Conservation (phyloP, 1,140 invertebrate genomes). For the Pantala flavescens region DNA sequence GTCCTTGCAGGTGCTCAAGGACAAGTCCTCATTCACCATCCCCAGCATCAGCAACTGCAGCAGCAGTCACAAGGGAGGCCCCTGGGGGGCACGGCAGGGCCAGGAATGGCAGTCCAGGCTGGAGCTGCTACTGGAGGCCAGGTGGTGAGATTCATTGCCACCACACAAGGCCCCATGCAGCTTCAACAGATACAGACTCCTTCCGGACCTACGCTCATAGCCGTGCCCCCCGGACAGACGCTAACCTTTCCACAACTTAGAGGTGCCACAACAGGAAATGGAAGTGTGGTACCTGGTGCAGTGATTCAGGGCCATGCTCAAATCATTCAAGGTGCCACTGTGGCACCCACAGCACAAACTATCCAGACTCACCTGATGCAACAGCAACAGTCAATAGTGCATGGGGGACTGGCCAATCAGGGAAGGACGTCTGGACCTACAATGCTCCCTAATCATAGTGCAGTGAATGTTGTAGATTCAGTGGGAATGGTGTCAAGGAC, state of each 20-base stretch:
- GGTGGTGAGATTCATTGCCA: conserved; percentile 28
- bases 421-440: neutral
- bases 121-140: conserved; percentile 17
- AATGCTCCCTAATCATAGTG: neutral
- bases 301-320: neutral
- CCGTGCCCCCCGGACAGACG: conserved; percentile 28
- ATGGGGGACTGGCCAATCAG: neutral
- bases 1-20: neutral
- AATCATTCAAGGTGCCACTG: neutral
- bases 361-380: neutral
- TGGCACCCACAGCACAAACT: neutral
- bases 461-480: neutral
- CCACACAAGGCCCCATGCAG: conserved; percentile 34
- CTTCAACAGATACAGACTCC: conserved; percentile 40
- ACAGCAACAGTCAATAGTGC: neutral
- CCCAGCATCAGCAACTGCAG: neutral
- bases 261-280: neutral
- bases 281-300: neutral
- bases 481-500: neutral
- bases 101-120: neutral
- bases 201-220: conserved; percentile 37
- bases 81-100: neutral
- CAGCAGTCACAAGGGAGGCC: neutral
- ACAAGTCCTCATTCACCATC: neutral
- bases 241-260: conserved; percentile 15